These are phyloP conservation scores for Andrena camellia DNA, from an alignment of 2,888 invertebrate genomes.

Conservation along the genomic window DNA sequence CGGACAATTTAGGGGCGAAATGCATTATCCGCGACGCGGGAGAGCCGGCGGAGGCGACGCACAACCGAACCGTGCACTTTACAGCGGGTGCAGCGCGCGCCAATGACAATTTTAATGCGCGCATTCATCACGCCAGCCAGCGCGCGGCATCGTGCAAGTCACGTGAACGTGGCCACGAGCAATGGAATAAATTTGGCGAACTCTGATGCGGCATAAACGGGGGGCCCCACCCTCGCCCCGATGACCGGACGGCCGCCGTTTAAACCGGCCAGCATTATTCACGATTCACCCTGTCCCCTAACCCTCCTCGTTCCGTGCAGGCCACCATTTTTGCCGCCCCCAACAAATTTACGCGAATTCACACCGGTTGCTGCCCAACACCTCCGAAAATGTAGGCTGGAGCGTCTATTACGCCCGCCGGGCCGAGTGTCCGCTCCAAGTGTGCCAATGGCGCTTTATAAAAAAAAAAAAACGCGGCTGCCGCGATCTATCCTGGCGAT, in stretches of 20 bases:
- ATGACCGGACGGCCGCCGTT: conserved; percentile 78
- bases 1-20: conserved; percentile 59
- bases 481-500: neutral
- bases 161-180: conserved; percentile 68
- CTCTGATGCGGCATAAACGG: conserved; percentile 81
- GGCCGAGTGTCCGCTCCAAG: conserved; percentile 40
- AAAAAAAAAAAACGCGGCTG: neutral
- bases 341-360: conserved; percentile 78
- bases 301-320: conserved; percentile 40
- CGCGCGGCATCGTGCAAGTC: conserved; percentile 68
- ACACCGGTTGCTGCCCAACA: conserved; percentile 66
- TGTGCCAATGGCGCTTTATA: conserved; percentile 28
- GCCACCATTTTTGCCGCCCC: conserved; percentile 70
- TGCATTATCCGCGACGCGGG: conserved; percentile 48
- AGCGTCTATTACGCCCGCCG: conserved; percentile 64
- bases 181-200: conserved; percentile 81
- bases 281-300: conserved; percentile 63
- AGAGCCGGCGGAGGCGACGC: conserved; percentile 13
- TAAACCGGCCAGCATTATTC: conserved; percentile 79
- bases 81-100: conserved; percentile 54
- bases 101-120: conserved; percentile 78
- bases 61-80: conserved; percentile 59
- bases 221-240: conserved; percentile 57
- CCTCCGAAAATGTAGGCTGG: conserved; percentile 58
- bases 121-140: conserved; percentile 77